Evolutionary conservation across 2,888 invertebrate species (phyloP).

Genomic region (Dynastes tityus): DNA sequence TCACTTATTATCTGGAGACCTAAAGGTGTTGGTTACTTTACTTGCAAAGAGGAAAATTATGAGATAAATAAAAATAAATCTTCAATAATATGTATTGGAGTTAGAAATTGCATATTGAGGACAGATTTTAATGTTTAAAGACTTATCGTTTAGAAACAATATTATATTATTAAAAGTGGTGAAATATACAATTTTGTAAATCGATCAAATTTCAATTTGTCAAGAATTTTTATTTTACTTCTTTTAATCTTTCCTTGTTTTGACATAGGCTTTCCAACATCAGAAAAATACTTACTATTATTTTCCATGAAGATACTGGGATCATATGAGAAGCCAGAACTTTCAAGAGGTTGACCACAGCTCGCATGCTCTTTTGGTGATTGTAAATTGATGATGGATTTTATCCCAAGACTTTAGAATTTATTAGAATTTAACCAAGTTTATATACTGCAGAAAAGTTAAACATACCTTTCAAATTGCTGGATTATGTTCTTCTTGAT

Average conservation of each 20-base stretch:
- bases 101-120: too few relatives aligned
- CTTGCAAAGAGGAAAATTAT: too few relatives aligned
- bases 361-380: slow-evolving; percentile 89
- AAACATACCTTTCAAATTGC: slow-evolving; percentile 80
- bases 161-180: too few relatives aligned
- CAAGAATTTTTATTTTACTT: too few relatives aligned
- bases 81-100: too few relatives aligned
- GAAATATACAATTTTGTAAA: neutral
- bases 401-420: slow-evolving; percentile 79
- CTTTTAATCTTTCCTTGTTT: too few relatives aligned
- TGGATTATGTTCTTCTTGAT: slow-evolving; percentile 84
- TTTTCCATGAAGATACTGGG: slow-evolving; percentile 89
- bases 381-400: slow-evolving; percentile 89
- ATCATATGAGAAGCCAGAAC: slow-evolving; percentile 89
- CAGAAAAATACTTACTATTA: slow-evolving; percentile 76
- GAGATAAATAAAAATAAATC: too few relatives aligned
- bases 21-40: neutral
- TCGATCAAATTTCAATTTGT: neutral
- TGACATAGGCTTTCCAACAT: too few relatives aligned
- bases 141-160: too few relatives aligned
- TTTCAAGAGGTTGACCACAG: slow-evolving; percentile 84
- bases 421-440: neutral
- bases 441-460: neutral
- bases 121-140: too few relatives aligned
- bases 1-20: slow-evolving; percentile 10